Evolutionary conservation across 2,888 invertebrate species (phyloP), one percentile per base, ranked within the genome.

Genomic region (Chrysolina oricalcia): DNA sequence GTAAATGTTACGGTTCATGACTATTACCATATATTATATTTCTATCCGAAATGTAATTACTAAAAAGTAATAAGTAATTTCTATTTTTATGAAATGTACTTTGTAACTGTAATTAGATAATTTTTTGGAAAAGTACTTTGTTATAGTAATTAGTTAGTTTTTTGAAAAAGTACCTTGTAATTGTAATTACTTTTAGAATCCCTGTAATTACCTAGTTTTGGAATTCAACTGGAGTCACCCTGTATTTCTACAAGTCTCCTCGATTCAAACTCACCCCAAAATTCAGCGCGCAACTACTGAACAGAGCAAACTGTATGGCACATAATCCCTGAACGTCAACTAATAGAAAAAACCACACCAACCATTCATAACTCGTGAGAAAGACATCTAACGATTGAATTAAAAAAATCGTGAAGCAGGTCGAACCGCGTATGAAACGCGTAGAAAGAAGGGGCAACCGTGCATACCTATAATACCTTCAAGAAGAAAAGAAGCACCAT

Each of bases 331-430:
- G 35, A 23, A 27, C 10, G 35, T 59, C 2, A 27, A 59, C 59
- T 15, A 59, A 10, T 27, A n/a, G 13, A 27, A 59, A 59, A 46
- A 59, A 59, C 11, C 15, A 50, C 50, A 59, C 23, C 59, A 27
- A 59, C 35, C 59, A 59, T 59, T 59, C 9, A 59, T 59, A 27
- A 27, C 35, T 35, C 4, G 59, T 59, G 59, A 59, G 15, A 27
- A 59, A 3, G n/a, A 17, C 35, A 27, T 59, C 59, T 35, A 59
- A 27, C 59, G 35, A 15, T 27, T 13, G 23, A 59, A 27, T 53
- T 53, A 21, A 53, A 53, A 53, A 50, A 53, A 53, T 13, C 53
- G 8, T 59, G 59, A 23, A 56, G 21, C 23, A 35, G 59, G 46
- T n/a, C 46, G 15, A 1, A n/a, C 35, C 59, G 23, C 35, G 59